Evolutionary conservation across 2,113 vertebrate species (phyloP).

Genomic region (Calidris pygmaea): DNA sequence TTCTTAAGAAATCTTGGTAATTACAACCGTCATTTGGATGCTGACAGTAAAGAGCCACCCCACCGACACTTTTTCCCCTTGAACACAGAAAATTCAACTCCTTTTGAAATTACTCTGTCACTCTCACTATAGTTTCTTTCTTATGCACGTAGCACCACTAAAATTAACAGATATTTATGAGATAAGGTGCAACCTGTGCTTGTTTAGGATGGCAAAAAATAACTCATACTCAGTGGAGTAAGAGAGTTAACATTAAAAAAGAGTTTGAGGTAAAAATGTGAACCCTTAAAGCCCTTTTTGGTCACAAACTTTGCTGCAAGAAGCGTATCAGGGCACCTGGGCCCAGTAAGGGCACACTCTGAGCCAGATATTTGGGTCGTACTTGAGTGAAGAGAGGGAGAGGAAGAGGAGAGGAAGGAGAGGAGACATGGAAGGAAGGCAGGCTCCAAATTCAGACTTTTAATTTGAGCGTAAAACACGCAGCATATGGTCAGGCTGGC

Average conservation of each 20-base stretch:
- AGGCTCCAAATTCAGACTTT: background rate
- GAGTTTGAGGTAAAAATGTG: background rate
- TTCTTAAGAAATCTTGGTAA: background rate
- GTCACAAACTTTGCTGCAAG: background rate
- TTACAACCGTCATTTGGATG: background rate
- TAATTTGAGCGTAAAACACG: background rate
- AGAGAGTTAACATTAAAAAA: background rate
- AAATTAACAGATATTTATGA: background rate
- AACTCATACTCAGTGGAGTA: background rate
- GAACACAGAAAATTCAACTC: background rate
- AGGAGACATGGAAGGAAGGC: background rate
- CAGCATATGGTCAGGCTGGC: slow-evolving; percentile 29
- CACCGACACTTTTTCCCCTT: background rate
- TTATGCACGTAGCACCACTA: background rate
- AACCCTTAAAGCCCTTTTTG: background rate
- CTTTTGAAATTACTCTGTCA: background rate
- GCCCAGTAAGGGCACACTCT: background rate
- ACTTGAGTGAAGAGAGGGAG: background rate
- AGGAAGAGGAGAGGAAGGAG: background rate
- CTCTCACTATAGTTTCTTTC: background rate
- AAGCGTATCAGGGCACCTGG: background rate
- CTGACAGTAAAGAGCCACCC: background rate
- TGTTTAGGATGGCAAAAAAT: background rate
- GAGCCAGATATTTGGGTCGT: background rate
- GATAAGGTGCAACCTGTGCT: background rate